Base-by-base conservation (phyloP, 2,888 invertebrate genomes). In the Heliconius aoede region DNA sequence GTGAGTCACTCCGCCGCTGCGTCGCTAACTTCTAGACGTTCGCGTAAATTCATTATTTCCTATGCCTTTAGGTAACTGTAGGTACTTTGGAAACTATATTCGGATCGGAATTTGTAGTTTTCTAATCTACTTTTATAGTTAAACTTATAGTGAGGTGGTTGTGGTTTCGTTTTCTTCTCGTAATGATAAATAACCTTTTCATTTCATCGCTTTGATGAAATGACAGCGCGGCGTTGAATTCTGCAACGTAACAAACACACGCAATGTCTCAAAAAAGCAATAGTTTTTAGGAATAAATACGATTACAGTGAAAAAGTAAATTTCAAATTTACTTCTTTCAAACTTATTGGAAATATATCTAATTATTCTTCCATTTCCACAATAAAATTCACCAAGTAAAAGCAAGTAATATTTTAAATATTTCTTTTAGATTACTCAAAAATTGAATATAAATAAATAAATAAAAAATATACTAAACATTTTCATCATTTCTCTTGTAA, bases 21-120 rank as follows among this genome's bases (percentile, higher is more conserved):
- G 78, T 81, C 83, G 76, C 78, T 82, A 86, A 86, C 84, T 87
- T 86, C 83, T 82, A 80, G 82, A 77, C 82, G 85, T 80, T 84
- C 83, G 86, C 86, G 86, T 85, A 86, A 88, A 88, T 86, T 87
- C 82, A 81, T 80, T 80, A 79, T 76, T 72, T 76, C 69, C 73
- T 72, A 62, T 30, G 61, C 9, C 61, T 58, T 68, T 71, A 46
- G 46, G 3, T 46, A 46, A 21, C 46, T 46, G 18, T 21, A 7
- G 46, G 46, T n/a, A 62, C 71, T 67, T 36, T 58, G 65, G 36
- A n/a, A 62, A 68, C 46, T 40, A 24, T 74, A 71, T 67, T 32
- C 68, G 72, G 76, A 62, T 64, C 67, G 32, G 74, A 46, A 74
- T 78, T 76, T 72, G 64, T 74, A 65, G 51, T 74, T 21, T 67